Evolutionary conservation across 2,113 vertebrate genomes (phyloP).

Genomic region (Oostethus manadensis): DNA sequence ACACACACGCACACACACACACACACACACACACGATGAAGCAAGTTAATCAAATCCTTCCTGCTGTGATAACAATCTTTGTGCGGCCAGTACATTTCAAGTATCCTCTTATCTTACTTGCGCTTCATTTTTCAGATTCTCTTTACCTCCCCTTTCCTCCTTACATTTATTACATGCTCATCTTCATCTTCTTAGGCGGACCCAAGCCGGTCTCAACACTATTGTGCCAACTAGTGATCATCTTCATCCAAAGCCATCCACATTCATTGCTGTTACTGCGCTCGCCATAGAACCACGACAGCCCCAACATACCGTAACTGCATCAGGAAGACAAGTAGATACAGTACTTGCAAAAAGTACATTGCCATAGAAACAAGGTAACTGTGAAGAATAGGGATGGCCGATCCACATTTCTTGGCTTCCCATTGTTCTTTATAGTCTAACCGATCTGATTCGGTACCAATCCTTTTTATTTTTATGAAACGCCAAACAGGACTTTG

Average conservation of each 20-base stretch:
- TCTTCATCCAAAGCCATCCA: not conserved
- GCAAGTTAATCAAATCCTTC: slow-evolving; percentile 8
- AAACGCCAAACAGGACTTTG: too few relatives aligned
- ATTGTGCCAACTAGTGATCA: slow-evolving; percentile 9
- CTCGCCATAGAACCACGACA: slow-evolving; percentile 25
- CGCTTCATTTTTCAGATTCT: slow-evolving; percentile 20
- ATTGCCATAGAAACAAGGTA: slow-evolving; percentile 64
- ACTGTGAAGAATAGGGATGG: not conserved
- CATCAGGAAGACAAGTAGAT: slow-evolving; percentile 14
- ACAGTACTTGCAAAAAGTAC: slow-evolving; percentile 1
- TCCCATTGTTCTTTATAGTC: too few relatives aligned
- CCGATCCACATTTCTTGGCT: too few relatives aligned
- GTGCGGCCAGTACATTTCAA: slow-evolving; percentile 2
- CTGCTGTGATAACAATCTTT: slow-evolving; percentile 21
- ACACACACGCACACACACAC: slow-evolving; percentile 4
- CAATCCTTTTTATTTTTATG: too few relatives aligned
- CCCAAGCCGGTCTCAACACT: slow-evolving; percentile 1
- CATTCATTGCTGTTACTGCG: slow-evolving; percentile 17
- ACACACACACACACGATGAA: slow-evolving; percentile 1
- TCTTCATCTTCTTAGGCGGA: not conserved
- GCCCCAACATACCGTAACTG: not conserved
- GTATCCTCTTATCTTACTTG: slow-evolving; percentile 9
- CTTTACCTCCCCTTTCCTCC: not conserved
- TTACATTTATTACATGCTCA: not conserved
- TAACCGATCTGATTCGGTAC: too few relatives aligned